Evolutionary conservation across 2,113 vertebrate species (phyloP).

Genomic region (Nanorana parkeri): DNA sequence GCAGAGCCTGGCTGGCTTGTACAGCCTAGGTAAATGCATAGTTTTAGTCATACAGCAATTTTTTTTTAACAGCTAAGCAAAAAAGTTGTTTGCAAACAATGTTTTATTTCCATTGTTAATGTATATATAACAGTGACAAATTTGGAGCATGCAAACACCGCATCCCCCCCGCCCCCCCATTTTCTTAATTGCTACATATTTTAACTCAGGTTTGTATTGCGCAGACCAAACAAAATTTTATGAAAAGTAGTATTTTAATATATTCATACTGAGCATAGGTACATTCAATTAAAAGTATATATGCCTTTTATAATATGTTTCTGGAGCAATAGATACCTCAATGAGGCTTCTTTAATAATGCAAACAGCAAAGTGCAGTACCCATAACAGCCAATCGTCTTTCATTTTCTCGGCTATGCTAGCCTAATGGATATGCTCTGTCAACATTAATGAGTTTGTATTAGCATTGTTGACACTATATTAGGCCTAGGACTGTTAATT

Average conservation of each 20-base stretch:
- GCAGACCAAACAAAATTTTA: not conserved
- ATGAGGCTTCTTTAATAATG: not conserved
- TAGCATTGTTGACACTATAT: no score
- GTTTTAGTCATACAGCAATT: slow-evolving; percentile 1
- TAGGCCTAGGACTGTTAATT: no score
- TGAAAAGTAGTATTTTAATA: not conserved
- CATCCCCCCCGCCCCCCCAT: no score
- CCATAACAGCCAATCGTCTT: no score
- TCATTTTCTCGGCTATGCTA: no score
- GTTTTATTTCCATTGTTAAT: slow-evolving; percentile 3
- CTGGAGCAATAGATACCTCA: not conserved
- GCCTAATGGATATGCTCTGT: no score
- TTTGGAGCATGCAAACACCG: not conserved
- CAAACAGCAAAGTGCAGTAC: no score
- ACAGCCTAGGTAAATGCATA: not conserved
- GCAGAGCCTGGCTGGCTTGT: not conserved
- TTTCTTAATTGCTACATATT: not conserved
- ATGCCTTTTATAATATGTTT: not conserved
- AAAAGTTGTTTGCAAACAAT: slow-evolving; percentile 1
- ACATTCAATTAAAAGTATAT: not conserved
- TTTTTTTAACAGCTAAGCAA: not conserved
- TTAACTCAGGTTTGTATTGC: not conserved
- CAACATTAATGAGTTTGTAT: no score
- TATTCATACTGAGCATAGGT: not conserved
- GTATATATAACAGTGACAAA: not conserved